These are phyloP conservation scores for Leucozona laternaria DNA, from an alignment of 2,888 invertebrate genomes.

Conservation along the genomic window DNA sequence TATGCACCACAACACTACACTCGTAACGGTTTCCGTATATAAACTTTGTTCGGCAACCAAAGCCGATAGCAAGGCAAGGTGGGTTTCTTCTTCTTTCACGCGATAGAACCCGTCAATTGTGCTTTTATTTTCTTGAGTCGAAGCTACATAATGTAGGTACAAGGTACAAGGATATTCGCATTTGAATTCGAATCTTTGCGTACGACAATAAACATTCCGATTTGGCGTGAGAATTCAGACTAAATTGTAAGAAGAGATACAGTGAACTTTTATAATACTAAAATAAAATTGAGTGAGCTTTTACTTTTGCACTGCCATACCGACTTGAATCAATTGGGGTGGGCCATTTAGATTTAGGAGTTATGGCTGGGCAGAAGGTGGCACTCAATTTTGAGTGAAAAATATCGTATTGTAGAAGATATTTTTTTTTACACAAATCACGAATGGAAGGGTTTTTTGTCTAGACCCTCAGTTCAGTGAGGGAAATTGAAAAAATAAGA, in stretches of 20 bases:
- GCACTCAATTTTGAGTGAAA: conserved; percentile 53
- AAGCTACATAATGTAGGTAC: too few species aligned
- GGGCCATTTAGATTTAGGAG: too few species aligned
- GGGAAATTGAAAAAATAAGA: neutral
- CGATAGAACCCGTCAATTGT: conserved; percentile 36
- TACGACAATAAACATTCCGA: conserved; percentile 47
- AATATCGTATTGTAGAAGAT: neutral
- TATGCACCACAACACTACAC: conserved; percentile 8
- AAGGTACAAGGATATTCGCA: neutral
- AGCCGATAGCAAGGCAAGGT: neutral
- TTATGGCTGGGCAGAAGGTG: neutral
- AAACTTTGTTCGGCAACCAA: neutral
- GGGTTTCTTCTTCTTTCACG: conserved; percentile 1
- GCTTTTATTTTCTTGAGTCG: conserved; percentile 20
- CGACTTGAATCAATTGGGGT: conserved; percentile 15
- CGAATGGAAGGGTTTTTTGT: conserved; percentile 43
- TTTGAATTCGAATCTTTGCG: conserved; percentile 13
- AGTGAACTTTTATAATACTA: conserved; percentile 71
- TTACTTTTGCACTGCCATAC: conserved; percentile 30
- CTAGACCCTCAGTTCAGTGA: conserved; percentile 35
- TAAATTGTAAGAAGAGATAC: conserved; percentile 51
- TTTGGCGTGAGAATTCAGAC: conserved; percentile 61
- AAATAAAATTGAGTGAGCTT: conserved; percentile 60
- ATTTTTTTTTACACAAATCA: neutral
- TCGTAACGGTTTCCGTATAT: conserved; percentile 22